Percentiles rank a stretch among this genome's conserved stretches.
These are phyloP conservation scores for Cephalopachus bancanus DNA, from an alignment of 2,797 vertebrate species.

Conservation along the genomic window DNA sequence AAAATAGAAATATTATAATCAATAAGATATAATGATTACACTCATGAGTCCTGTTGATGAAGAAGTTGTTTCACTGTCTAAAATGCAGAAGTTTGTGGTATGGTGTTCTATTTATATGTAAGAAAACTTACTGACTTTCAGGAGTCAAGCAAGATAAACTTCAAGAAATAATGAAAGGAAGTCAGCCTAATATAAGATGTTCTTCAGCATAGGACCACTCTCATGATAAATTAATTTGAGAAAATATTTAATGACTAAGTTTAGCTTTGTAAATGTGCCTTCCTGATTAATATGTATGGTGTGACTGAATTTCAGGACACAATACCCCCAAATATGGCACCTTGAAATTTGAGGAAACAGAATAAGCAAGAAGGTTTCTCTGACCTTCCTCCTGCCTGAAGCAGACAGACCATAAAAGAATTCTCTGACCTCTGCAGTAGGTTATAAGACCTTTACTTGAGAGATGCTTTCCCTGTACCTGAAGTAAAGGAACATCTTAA, in stretches of 20 bases:
- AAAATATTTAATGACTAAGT: neutral
- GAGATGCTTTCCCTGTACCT: neutral
- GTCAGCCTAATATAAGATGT: neutral
- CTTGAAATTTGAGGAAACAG: neutral
- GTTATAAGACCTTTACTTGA: neutral
- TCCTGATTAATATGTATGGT: neutral
- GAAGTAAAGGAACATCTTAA: neutral
- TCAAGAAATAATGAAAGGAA: neutral
- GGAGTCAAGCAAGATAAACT: neutral
- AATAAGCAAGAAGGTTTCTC: neutral
- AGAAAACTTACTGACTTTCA: neutral
- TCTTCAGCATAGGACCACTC: neutral
- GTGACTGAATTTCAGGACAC: neutral
- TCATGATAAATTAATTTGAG: neutral
- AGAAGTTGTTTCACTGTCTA: neutral
- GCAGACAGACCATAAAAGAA: neutral
- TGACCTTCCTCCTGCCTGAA: neutral
- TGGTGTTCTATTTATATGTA: neutral
- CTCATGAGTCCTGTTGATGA: neutral
- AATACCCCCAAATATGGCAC: no score
- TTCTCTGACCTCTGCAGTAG: neutral
- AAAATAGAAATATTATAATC: neutral
- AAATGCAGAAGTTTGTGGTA: neutral
- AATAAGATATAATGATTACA: neutral
- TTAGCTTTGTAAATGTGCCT: neutral